Conservation (phyloP, 2,797 vertebrate genomes). For the Petrocephalus sullivani region DNA sequence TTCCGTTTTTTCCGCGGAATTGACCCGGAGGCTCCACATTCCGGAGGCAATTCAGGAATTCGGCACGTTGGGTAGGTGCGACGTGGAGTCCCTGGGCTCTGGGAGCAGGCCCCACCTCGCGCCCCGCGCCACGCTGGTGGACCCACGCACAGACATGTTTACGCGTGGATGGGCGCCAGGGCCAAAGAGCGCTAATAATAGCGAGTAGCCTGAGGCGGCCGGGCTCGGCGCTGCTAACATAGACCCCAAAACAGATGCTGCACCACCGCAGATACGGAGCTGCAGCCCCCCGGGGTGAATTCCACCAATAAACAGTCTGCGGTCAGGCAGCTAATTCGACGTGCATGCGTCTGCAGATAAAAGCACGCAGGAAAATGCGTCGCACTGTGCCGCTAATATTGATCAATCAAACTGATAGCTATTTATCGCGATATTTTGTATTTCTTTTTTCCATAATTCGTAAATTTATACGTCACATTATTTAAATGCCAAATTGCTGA, state of each 20-base stretch:
- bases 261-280: background rate
- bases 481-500: background rate
- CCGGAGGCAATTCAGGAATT: conserved; percentile 24
- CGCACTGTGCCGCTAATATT: background rate
- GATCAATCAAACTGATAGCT: background rate
- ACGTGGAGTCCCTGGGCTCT: background rate
- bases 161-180: background rate
- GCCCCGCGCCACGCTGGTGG: background rate
- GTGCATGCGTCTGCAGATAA: background rate
- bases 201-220: background rate
- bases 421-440: background rate
- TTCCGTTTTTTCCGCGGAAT: background rate
- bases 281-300: background rate
- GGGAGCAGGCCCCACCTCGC: background rate
- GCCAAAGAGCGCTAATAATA: background rate
- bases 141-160: background rate
- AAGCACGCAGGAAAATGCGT: background rate
- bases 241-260: background rate
- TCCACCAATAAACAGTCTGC: background rate
- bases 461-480: background rate
- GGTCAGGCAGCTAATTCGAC: conserved; percentile 3
- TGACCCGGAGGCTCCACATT: conserved; percentile 26
- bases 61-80: conserved; percentile 11
- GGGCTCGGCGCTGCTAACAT: background rate
- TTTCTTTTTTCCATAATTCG: background rate